Evolutionary conservation across 2,797 vertebrate genomes (phyloP).

Genomic region (Antrozous pallidus): DNA sequence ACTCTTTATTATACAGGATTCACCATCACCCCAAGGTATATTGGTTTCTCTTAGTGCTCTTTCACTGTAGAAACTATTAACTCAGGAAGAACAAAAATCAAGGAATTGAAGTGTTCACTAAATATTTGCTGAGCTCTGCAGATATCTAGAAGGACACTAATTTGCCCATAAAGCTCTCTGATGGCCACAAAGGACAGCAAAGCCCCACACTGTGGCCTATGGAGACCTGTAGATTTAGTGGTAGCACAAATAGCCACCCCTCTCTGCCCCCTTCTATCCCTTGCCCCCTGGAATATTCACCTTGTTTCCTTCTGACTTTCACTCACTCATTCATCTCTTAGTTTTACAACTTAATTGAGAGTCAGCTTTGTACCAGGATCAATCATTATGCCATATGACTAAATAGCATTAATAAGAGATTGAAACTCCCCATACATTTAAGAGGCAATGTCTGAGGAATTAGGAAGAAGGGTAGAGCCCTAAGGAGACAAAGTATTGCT

Average conservation of each 20-base stretch:
- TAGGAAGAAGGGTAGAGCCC: neutral
- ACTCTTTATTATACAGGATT: no score
- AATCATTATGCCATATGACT: neutral
- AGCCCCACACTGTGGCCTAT: neutral
- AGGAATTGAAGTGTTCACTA: neutral
- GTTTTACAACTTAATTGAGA: neutral
- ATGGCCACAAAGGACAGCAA: neutral
- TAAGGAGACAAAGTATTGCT: neutral
- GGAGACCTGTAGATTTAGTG: neutral
- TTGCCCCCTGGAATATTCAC: neutral
- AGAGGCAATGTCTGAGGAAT: neutral
- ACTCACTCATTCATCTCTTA: neutral
- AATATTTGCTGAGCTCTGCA: neutral
- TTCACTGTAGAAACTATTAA: conserved; percentile 2
- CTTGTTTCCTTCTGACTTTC: neutral
- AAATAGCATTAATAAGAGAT: conserved; percentile 1
- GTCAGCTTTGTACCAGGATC: neutral
- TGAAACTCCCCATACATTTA: neutral
- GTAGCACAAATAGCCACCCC: neutral
- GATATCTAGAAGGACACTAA: neutral
- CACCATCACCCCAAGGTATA: neutral
- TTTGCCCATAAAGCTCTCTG: neutral
- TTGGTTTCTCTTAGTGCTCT: neutral
- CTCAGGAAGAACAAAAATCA: neutral
- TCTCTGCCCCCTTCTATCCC: no score